Base-by-base conservation (phyloP, 2,113 vertebrate genomes). In the Rhineura floridana region DNA sequence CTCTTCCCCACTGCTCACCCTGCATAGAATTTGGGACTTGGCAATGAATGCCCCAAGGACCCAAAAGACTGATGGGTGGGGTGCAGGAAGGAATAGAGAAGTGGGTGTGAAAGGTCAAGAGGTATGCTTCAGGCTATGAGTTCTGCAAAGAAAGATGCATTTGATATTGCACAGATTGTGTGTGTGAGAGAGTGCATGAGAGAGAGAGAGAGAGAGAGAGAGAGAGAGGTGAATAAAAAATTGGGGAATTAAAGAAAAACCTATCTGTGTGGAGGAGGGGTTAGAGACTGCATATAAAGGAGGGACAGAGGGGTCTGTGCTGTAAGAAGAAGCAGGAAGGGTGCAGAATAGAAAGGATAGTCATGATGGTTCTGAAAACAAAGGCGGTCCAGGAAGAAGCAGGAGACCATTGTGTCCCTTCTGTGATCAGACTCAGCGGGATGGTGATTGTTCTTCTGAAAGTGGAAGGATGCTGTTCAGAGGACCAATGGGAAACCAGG, bases 371-470 rank as follows among this genome's bases (percentile, higher is more conserved):
- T 59, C 72, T 46, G 72, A 82, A 90, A 77, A 77, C 36, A n/a
- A 82, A 48, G 81, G 36, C 72, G 73, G 72, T 83, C 33, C 63
- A n/a, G 3, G 46, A 52, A 39, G 63, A 55, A 73, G 46, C 83
- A 88, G 62, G 91, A 89, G 67, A 88, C 55, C 46, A 69, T 79
- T 8, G 90, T 7, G 50, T 94, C 94, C 93, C 82, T 81, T 91
- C 88, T 89, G 84, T 39, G 62, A 67, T 59, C 72, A 83, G 80
- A 44, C 70, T 42, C 59, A 62, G 42, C 36, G 84, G 78, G 91
- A 81, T 86, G 86, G 81, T 85, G 86, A 86, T 88, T 88, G 91
- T 77, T 87, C 93, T 95, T 94, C 93, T 89, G 93, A 73, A 94
- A 91, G 93, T 88, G 85, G 92, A 91, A 90, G 79, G 91, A 90